Percentiles rank a stretch among this genome's conserved stretches.
Evolutionary conservation across 2,888 invertebrate species (phyloP).

Genomic region (Eledona agricola): DNA sequence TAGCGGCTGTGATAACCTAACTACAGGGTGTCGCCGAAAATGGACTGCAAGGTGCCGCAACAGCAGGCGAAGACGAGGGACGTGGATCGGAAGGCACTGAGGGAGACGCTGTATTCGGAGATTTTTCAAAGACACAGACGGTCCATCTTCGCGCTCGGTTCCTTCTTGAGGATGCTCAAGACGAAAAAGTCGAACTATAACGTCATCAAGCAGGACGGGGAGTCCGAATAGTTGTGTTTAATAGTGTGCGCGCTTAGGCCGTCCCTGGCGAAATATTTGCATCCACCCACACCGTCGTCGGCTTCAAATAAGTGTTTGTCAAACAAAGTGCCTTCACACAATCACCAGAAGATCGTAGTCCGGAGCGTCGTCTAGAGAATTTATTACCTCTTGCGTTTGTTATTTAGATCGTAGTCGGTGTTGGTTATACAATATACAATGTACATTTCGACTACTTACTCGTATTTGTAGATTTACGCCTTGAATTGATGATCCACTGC

Average conservation of each 20-base stretch:
- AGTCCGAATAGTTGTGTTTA: conserved; percentile 50
- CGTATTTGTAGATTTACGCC: too few species aligned
- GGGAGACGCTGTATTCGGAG: conserved; percentile 79
- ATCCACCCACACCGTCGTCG: too few species aligned
- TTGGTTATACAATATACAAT: too few species aligned
- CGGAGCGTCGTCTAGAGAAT: conserved; percentile 4
- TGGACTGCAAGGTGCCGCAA: conserved; percentile 60
- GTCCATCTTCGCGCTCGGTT: conserved; percentile 79
- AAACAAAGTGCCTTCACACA: conserved; percentile 26
- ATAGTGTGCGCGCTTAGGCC: conserved; percentile 13
- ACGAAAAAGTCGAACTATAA: conserved; percentile 80
- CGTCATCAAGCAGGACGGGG: conserved; percentile 70
- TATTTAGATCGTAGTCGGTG: conserved; percentile 8
- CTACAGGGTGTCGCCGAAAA: conserved; percentile 35
- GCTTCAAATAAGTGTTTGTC: conserved; percentile 14
- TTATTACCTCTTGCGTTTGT: conserved; percentile 2
- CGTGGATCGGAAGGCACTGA: conserved; percentile 70
- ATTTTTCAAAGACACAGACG: conserved; percentile 80
- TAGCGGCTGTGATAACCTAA: conserved; percentile 22
- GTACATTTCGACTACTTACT: too few species aligned
- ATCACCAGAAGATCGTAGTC: conserved; percentile 24
- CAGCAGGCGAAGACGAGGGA: conserved; percentile 54
- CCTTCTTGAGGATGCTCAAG: conserved; percentile 77
- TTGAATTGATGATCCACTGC: too few species aligned
- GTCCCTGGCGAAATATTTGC: too few species aligned